A percentile compares a stretch with the other conserved stretches of the same genome.
Conservation (phyloP, 2,888 invertebrate genomes). For the Pyrgus malvae region DNA sequence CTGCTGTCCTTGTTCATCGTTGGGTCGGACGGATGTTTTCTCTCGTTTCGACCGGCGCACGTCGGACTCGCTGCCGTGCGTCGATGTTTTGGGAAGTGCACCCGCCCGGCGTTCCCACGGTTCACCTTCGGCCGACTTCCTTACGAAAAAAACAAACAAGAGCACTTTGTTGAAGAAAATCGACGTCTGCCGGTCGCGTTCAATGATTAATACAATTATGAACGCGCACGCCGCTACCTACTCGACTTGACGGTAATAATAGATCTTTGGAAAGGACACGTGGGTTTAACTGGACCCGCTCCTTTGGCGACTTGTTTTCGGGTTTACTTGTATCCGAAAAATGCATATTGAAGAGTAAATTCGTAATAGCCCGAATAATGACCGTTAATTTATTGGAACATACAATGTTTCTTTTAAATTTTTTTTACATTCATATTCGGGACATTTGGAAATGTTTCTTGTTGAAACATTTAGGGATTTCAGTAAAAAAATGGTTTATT, state of each 20-base stretch:
- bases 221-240: slow-evolving; percentile 76
- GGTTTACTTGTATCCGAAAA: slow-evolving; percentile 42
- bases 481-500: too few species aligned
- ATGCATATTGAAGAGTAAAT: slow-evolving; percentile 23
- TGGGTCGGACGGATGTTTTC: slow-evolving; percentile 33
- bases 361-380: background rate
- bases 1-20: slow-evolving; percentile 47
- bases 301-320: slow-evolving; percentile 44
- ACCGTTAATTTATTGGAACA: background rate
- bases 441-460: too few species aligned
- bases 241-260: slow-evolving; percentile 67
- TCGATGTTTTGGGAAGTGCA: slow-evolving; percentile 83
- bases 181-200: slow-evolving; percentile 80
- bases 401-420: background rate
- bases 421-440: too few species aligned
- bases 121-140: slow-evolving; percentile 80
- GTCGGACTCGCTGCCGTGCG: slow-evolving; percentile 79
- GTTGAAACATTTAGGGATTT: too few species aligned
- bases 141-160: slow-evolving; percentile 82
- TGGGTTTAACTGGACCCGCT: slow-evolving; percentile 47
- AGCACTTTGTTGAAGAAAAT: slow-evolving; percentile 81
- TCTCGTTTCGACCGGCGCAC: slow-evolving; percentile 68
- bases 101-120: slow-evolving; percentile 82
- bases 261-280: slow-evolving; percentile 75
- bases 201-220: slow-evolving; percentile 82